These are phyloP conservation scores for Hiodon tergisus DNA, from an alignment of 2,113 vertebrate species.

Conservation along the genomic window DNA sequence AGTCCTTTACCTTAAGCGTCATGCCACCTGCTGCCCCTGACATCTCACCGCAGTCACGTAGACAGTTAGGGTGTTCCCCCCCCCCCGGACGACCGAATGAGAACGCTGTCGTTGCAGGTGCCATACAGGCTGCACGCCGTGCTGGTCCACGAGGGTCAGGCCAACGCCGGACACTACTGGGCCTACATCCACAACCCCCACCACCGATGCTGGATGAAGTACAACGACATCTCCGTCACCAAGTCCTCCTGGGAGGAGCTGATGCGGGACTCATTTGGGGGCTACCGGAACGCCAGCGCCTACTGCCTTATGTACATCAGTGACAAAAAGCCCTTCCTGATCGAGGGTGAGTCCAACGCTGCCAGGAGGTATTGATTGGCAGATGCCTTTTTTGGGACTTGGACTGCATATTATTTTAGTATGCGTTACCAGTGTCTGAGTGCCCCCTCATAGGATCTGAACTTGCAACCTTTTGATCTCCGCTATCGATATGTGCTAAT, in stretches of 20 bases:
- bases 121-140: slow-evolving; percentile 94
- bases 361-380: not conserved
- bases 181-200: slow-evolving; percentile 92
- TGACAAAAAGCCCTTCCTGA: slow-evolving; percentile 90
- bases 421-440: too few relatives aligned
- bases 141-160: slow-evolving; percentile 95
- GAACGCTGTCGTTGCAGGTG: slow-evolving; percentile 62
- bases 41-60: too few relatives aligned
- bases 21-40: too few relatives aligned
- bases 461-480: too few relatives aligned
- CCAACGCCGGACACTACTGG: slow-evolving; percentile 97
- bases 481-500: too few relatives aligned
- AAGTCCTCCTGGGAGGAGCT: slow-evolving; percentile 97
- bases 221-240: slow-evolving; percentile 95
- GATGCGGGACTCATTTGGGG: slow-evolving; percentile 93
- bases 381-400: not conserved
- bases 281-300: slow-evolving; percentile 93
- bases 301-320: slow-evolving; percentile 99
- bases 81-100: too few relatives aligned
- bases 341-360: slow-evolving; percentile 73
- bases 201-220: slow-evolving; percentile 95
- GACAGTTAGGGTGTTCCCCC: too few relatives aligned
- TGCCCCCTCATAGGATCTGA: too few relatives aligned
- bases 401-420: not conserved
- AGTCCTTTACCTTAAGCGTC: too few relatives aligned